phyloP scores from a whole-genome alignment of 2,797 vertebrate species.

The Pitangus sulphuratus region DNA sequence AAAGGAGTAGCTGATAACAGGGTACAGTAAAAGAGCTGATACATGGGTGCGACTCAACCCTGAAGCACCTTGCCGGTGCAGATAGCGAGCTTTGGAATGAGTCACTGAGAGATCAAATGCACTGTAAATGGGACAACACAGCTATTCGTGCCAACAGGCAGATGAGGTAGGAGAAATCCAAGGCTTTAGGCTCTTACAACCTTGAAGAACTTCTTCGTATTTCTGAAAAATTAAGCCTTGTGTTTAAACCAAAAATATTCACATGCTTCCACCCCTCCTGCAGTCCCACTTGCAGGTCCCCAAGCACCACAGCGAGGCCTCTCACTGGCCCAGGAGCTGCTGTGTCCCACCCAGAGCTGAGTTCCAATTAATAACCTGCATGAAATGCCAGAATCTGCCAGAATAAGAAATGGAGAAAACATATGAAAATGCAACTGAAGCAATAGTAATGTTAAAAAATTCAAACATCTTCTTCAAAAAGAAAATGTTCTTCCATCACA shows the following conservation, averaged over 20 bases:
- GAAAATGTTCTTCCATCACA: background rate
- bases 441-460: background rate
- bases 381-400: background rate
- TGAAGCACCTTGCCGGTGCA: background rate
- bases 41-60: background rate
- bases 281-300: background rate
- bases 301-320: background rate
- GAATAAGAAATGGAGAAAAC: background rate
- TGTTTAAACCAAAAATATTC: background rate
- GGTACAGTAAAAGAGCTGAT: background rate
- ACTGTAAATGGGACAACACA: background rate
- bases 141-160: background rate
- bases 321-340: background rate
- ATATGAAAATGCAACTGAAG: background rate
- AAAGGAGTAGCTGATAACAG: constrained; percentile 12
- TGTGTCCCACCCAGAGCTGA: background rate
- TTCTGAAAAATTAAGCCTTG: background rate
- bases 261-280: background rate
- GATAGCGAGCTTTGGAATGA: constrained; percentile 11
- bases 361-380: background rate
- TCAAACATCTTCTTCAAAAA: background rate
- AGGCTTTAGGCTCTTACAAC: constrained; percentile 28
- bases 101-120: background rate
- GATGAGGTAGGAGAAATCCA: constrained; percentile 11
- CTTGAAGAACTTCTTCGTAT: background rate